These are phyloP conservation scores for Embiotoca jacksoni DNA, from an alignment of 2,113 vertebrate species.

Conservation along the genomic window DNA sequence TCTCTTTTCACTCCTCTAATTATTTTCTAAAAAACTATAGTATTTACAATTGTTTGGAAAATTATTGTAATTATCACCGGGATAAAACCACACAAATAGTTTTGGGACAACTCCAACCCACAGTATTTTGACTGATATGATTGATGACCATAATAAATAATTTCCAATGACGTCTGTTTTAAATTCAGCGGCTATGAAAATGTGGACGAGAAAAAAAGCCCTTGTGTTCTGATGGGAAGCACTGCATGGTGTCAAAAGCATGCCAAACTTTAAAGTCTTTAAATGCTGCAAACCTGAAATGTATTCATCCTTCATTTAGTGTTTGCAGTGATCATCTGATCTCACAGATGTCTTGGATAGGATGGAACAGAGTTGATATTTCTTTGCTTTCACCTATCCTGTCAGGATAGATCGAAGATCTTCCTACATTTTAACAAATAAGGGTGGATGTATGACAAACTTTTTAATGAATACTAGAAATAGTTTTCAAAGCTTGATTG, in stretches of 20 bases:
- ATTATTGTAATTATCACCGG: too few relatives aligned
- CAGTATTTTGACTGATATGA: conserved; percentile 25
- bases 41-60: too few relatives aligned
- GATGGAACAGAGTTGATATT: conserved; percentile 17
- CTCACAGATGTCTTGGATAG: conserved; percentile 16
- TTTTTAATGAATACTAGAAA: conserved; percentile 17
- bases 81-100: neutral
- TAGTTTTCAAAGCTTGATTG: conserved; percentile 25
- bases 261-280: conserved; percentile 32
- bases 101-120: conserved; percentile 31
- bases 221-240: conserved; percentile 11
- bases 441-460: conserved; percentile 35
- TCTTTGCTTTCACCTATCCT: conserved; percentile 41
- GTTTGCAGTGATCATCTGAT: conserved; percentile 49
- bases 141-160: neutral
- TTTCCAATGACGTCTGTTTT: conserved; percentile 8
- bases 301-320: conserved; percentile 37
- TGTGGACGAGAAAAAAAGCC: conserved; percentile 7
- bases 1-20: too few relatives aligned
- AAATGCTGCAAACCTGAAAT: conserved; percentile 22
- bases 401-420: conserved; percentile 55
- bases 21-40: too few relatives aligned
- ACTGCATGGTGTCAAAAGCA: conserved; percentile 54
- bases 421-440: conserved; percentile 38
- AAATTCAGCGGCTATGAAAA: conserved; percentile 31